Percentiles rank a stretch among this genome's conserved stretches.
Evolutionary conservation across 2,797 vertebrate genomes (phyloP).

Genomic region (Discoglossus pictus): DNA sequence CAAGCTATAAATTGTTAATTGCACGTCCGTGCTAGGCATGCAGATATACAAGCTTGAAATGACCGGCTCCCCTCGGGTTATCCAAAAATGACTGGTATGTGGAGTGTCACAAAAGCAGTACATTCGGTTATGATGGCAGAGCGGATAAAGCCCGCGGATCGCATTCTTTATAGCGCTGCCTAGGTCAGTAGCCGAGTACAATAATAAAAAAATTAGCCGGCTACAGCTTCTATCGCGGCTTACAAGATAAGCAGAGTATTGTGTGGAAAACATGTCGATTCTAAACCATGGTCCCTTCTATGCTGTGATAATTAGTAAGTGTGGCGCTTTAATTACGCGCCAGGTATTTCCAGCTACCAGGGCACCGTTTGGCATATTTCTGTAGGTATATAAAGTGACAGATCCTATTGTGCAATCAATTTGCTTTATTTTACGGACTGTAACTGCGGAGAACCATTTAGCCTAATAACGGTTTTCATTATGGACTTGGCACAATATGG

Average conservation of each 20-base stretch:
- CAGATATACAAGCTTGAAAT: not conserved
- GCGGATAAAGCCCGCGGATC: conserved; percentile 8
- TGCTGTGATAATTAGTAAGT: too few species aligned
- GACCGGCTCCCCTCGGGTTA: not conserved
- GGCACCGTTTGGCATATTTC: too few species aligned
- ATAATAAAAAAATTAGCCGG: too few species aligned
- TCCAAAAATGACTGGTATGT: not conserved
- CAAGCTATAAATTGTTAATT: conserved; percentile 25
- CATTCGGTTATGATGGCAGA: conserved; percentile 14
- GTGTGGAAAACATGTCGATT: too few species aligned
- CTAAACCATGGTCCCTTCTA: too few species aligned
- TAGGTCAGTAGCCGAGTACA: too few species aligned
- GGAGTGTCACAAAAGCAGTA: conserved; percentile 5
- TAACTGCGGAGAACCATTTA: conserved; percentile 12
- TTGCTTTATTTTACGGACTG: too few species aligned
- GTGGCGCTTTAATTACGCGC: not conserved
- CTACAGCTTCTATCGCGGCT: too few species aligned
- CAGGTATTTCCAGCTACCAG: not conserved
- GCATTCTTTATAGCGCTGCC: not conserved
- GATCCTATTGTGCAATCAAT: too few species aligned
- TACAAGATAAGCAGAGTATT: too few species aligned
- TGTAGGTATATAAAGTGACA: too few species aligned
- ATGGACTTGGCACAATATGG: conserved; percentile 11
- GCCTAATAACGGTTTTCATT: not conserved
- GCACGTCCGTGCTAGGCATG: not conserved